Base-by-base conservation (phyloP, 2,113 vertebrate genomes). In the Barnardius zonarius region DNA sequence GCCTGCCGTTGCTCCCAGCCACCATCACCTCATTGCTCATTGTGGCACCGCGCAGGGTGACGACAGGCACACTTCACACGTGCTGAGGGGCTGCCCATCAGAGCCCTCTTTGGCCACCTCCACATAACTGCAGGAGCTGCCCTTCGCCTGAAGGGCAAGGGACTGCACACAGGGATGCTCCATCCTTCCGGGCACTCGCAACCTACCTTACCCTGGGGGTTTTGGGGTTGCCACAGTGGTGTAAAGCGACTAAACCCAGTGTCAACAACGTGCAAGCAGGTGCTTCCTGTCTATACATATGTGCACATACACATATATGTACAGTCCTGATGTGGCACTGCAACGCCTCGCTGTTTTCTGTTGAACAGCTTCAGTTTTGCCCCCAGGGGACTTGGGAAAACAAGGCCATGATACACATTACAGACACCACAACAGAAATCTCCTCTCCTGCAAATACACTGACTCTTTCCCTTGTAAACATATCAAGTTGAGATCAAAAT, bases 41-140 rank as follows among this genome's bases (percentile, higher is more conserved):
- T 13, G 66, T 7, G 70, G 20, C 39, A 82, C 73, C 1, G 1
- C 24, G 61, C 2, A 0, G 46, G 64, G 83, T 75, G 96, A 88
- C 1, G 46, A 95, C 96, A 97, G 79, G 96, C 57, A 15, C 37
- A 9, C 62, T 81, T 75, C 18, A 46, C 86, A 89, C 49, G 4
- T 17, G 46, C 70, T 13, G 7, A 67, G 41, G n/a, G 27, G 35
- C 17, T 2, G 3, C 51, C 35, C 19, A 80, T 79, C 59, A 77
- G 69, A 88, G 35, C 44, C 72, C 69, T 2, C 78, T 68, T 11
- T 2, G 1, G 28, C 63, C 72, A 39, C n/a, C 23, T 69, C 81
- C 46, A 22, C 2, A 0, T 10, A 51, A 76, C 79, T 7, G 2
- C 9, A 15, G 28, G 41, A 80, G 24, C 48, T 87, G 15, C 0